A percentile compares a stretch with the other conserved stretches of the same genome.
Evolutionary conservation across 2,888 invertebrate genomes (phyloP).

Genomic region (Hirtodrosophila cameraria): DNA sequence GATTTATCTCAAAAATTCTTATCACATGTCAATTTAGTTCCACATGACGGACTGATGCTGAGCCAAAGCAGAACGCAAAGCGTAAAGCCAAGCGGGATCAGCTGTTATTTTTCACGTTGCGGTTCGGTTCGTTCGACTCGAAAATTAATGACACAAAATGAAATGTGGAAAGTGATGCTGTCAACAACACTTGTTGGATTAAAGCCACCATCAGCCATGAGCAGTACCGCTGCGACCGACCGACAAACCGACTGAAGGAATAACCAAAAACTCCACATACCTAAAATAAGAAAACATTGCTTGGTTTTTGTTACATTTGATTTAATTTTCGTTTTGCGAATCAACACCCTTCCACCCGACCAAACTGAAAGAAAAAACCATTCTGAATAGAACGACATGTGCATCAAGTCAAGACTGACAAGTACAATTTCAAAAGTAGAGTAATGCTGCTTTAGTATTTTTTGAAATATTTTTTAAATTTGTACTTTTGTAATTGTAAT

Average conservation of each 20-base stretch:
- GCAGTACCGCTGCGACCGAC: slow-evolving; percentile 6
- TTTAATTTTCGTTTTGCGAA: too few species aligned
- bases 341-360: too few species aligned
- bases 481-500: too few species aligned
- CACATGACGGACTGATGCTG: slow-evolving; percentile 54
- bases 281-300: background rate
- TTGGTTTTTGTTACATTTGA: too few species aligned
- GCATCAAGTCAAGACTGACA: too few species aligned
- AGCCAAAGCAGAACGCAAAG: slow-evolving; percentile 40
- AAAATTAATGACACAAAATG: slow-evolving; percentile 74
- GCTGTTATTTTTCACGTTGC: slow-evolving; percentile 74
- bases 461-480: too few species aligned
- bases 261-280: background rate
- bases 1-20: slow-evolving; percentile 66
- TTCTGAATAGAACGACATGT: too few species aligned
- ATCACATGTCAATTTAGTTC: slow-evolving; percentile 75
- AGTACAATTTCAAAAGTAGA: too few species aligned
- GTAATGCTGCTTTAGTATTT: too few species aligned
- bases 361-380: too few species aligned
- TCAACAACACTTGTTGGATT: slow-evolving; percentile 76
- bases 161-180: slow-evolving; percentile 74
- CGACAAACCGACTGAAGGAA: background rate
- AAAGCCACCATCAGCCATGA: slow-evolving; percentile 28
- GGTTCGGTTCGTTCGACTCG: slow-evolving; percentile 60
- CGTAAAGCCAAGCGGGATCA: slow-evolving; percentile 62